Conservation (phyloP, 37 sponge, comb jelly and placozoan species). For the Halisarca cf. caerulea region DNA sequence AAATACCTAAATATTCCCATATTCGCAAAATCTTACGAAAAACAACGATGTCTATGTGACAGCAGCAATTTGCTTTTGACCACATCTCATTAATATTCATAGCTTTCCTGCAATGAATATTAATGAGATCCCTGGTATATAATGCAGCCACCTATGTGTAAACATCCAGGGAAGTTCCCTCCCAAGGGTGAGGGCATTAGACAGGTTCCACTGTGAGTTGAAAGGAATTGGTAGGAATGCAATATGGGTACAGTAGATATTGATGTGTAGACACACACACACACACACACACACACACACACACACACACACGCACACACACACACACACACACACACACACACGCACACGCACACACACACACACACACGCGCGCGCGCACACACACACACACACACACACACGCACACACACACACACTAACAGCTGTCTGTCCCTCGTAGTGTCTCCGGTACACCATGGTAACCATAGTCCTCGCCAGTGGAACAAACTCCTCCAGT, state of each 20-base stretch:
- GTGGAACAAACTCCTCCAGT: slow-evolving; percentile 62
- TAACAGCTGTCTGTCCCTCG: slow-evolving; percentile 5
- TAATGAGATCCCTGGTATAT: too few relatives aligned
- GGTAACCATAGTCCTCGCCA: slow-evolving; percentile 55
- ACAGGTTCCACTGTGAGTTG: too few relatives aligned
- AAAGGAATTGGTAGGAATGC: too few relatives aligned
- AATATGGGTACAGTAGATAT: background rate
- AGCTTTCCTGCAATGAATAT: too few relatives aligned
- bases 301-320: slow-evolving; percentile 21
- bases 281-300: slow-evolving; percentile 17
- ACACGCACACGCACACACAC: slow-evolving; percentile 2
- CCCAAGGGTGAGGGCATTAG: too few relatives aligned
- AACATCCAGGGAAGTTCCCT: too few relatives aligned
- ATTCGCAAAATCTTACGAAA: too few relatives aligned
- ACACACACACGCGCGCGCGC: background rate
- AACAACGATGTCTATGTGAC: too few relatives aligned
- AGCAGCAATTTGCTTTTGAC: too few relatives aligned
- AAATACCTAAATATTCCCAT: too few relatives aligned
- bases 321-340: background rate
- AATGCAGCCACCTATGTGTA: too few relatives aligned
- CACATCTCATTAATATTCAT: too few relatives aligned
- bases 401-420: background rate
- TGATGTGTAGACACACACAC: background rate
- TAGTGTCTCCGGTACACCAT: slow-evolving; percentile 73
- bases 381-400: slow-evolving; percentile 19